Base-by-base conservation (phyloP, 2,888 invertebrate species). In the Cactoblastis cactorum region DNA sequence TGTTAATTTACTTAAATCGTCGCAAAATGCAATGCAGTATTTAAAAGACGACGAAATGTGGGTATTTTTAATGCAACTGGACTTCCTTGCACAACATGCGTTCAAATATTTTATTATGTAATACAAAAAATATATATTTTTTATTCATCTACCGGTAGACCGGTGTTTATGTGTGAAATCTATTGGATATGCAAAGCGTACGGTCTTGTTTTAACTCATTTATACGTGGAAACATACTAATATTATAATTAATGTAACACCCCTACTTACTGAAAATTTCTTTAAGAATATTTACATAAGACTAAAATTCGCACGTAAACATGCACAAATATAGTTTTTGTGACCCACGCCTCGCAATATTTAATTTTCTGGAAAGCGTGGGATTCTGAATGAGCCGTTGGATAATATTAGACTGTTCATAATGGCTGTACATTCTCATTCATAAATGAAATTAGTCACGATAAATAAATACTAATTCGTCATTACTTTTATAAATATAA, bases 281-380 rank as follows among this genome's bases (percentile, higher is more conserved):
- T n/a, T n/a, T n/a, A n/a, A n/a, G 6, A 22, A 22, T 6, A 4
- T 22, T 22, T 22, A 22, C 22, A 22, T 14, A 35, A 35, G 15
- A 34, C 12, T 14, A 12, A 34, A 15, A 14, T 24, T 24, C 24
- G 24, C 15, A 43, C 24, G 14, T 19, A 43, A 2, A 41, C 17
- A 41, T 19, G 15, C 15, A 34, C 8, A 37, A 11, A 12, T 14
- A 24, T 12, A 12, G n/a, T n/a, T n/a, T n/a, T 12, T 22, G 6
- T 6, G 12, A 14, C 24, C 43, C 24, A 43, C 28, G 24, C 22
- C n/a, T 6, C 24, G 8, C 12, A 22, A 22, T 6, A 24, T 38
- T 35, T 35, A 35, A 34, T 46, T 45, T 46, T 35, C 46, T 46
- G 46, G 46, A 46, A 46, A 46, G 46, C 46, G 46, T 46, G 34